A percentile compares a stretch with the other conserved stretches of the same genome.
Evolutionary conservation across 2,888 invertebrate species (phyloP).

Genomic region (Clivina fossor): DNA sequence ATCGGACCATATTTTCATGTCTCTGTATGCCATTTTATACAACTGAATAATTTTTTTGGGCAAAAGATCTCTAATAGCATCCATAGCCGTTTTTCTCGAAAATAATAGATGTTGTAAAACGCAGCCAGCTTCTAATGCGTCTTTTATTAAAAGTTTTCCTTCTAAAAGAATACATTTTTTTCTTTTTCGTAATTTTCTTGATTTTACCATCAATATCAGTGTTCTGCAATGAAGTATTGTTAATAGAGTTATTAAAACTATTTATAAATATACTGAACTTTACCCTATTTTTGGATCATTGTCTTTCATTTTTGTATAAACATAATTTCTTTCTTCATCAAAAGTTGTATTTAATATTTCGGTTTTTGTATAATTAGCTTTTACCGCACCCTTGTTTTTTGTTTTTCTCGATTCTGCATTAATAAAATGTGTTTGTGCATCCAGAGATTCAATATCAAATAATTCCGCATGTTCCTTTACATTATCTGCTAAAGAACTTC

Average conservation of each 20-base stretch:
- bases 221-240: slow-evolving; percentile 53
- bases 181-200: slow-evolving; percentile 59
- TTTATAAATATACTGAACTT: no score
- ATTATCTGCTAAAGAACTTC: slow-evolving; percentile 13
- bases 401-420: slow-evolving; percentile 47
- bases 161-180: slow-evolving; percentile 69
- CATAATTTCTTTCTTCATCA: slow-evolving; percentile 58
- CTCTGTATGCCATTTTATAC: slow-evolving; percentile 75
- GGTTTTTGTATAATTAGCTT: slow-evolving; percentile 49
- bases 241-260: background rate
- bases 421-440: slow-evolving; percentile 10
- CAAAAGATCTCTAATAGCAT: slow-evolving; percentile 58
- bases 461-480: slow-evolving; percentile 13
- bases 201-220: slow-evolving; percentile 61
- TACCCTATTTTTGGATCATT: slow-evolving; percentile 63
- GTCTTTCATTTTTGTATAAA: slow-evolving; percentile 64
- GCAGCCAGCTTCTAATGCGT: slow-evolving; percentile 73
- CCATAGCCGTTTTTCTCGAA: slow-evolving; percentile 64
- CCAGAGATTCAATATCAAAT: slow-evolving; percentile 6
- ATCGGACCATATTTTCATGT: slow-evolving; percentile 80
- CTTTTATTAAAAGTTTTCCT: slow-evolving; percentile 77
- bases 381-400: no score
- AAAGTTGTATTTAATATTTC: slow-evolving; percentile 55
- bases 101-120: slow-evolving; percentile 70
- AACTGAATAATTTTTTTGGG: slow-evolving; percentile 62